A percentile compares a stretch with the other conserved stretches of the same genome.
phyloP scores from a whole-genome alignment of 2,888 invertebrate genomes.

The Criorhina ranunculi region DNA sequence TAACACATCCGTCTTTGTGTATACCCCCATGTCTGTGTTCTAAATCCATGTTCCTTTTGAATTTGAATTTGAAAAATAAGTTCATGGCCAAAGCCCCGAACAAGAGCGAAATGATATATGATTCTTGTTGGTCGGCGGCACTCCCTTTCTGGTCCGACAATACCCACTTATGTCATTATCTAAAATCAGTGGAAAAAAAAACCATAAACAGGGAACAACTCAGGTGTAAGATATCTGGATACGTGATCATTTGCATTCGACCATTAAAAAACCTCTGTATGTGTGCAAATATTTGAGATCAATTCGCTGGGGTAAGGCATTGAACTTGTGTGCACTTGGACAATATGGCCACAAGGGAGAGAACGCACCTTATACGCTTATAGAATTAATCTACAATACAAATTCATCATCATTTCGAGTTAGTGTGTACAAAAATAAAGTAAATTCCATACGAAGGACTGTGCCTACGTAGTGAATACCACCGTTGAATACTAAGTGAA shows the following conservation, averaged over 20 bases:
- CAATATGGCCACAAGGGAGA: conserved; percentile 35
- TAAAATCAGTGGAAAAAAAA: conserved; percentile 50
- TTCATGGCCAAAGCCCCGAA: conserved; percentile 56
- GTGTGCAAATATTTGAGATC: conserved; percentile 70
- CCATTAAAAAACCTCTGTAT: conserved; percentile 51
- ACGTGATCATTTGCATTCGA: conserved; percentile 63
- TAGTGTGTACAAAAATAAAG: conserved; percentile 48
- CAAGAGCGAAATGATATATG: conserved; percentile 58
- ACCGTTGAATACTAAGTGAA: conserved; percentile 54
- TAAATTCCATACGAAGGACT: conserved; percentile 41
- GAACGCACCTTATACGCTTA: conserved; percentile 67
- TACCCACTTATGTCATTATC: conserved; percentile 66
- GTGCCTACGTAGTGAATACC: conserved; percentile 5
- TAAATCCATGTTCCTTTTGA: conserved; percentile 39
- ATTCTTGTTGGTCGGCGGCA: conserved; percentile 48
- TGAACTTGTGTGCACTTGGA: conserved; percentile 72
- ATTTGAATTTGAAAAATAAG: conserved; percentile 30
- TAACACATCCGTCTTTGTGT: conserved; percentile 14
- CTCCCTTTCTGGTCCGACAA: conserved; percentile 52
- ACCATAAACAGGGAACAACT: background rate
- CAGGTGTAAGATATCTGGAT: conserved; percentile 52
- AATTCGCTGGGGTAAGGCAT: conserved; percentile 62
- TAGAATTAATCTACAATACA: conserved; percentile 48
- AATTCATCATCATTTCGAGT: conserved; percentile 38
- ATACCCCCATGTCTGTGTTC: conserved; percentile 28